These are phyloP conservation scores for Luehdorfia chinensis DNA, from an alignment of 1,140 invertebrate species.

Conservation along the genomic window DNA sequence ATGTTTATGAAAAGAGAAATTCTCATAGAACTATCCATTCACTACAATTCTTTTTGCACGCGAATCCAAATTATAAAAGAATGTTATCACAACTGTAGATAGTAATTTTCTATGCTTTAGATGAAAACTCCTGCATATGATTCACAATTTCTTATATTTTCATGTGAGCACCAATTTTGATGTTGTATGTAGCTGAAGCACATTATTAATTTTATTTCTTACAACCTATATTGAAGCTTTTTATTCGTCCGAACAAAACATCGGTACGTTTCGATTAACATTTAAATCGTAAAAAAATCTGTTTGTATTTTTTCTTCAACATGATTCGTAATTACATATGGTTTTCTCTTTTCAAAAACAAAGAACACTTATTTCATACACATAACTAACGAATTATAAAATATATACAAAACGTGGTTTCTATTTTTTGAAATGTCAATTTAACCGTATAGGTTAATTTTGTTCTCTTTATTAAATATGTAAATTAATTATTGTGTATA, in stretches of 20 bases:
- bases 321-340: conserved; percentile 17
- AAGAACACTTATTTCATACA: conserved; percentile 37
- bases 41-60: conserved; percentile 24
- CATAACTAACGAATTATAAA: neutral
- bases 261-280: conserved; percentile 1
- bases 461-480: too few species aligned
- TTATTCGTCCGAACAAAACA: neutral
- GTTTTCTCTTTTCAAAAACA: conserved; percentile 76
- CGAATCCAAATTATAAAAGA: conserved; percentile 12
- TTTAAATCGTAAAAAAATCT: neutral
- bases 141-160: conserved; percentile 20
- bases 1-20: conserved; percentile 75
- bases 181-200: conserved; percentile 24
- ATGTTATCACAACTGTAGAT: conserved; percentile 23
- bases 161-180: conserved; percentile 30
- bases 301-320: conserved; percentile 18
- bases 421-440: too few species aligned
- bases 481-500: too few species aligned
- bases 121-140: conserved; percentile 12
- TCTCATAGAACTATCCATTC: conserved; percentile 18
- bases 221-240: neutral
- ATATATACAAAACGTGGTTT: too few species aligned
- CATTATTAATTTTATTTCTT: conserved; percentile 16
- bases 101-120: conserved; percentile 28
- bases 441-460: too few species aligned